Evolutionary conservation across 92 coral and sea anemone genomes (phyloP).

Genomic region (Porites cylindrica): DNA sequence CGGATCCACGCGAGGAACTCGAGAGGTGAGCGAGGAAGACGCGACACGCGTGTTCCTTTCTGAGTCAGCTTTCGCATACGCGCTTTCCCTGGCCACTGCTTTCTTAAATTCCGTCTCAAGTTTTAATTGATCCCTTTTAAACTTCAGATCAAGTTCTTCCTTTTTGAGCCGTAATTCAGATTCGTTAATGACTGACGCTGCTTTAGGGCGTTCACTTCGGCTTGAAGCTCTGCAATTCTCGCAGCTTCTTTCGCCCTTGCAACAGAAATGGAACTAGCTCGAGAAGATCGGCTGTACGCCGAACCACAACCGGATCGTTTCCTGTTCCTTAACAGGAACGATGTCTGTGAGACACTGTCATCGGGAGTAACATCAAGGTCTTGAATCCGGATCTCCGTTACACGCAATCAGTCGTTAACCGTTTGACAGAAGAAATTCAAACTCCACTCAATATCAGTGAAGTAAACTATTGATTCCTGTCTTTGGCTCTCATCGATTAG

Average conservation of each 20-base stretch:
- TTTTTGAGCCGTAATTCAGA: too few relatives aligned
- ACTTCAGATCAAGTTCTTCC: not conserved
- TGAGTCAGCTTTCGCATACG: conserved; percentile 13
- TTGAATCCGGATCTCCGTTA: not conserved
- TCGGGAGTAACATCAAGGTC: not conserved
- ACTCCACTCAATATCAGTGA: too few relatives aligned
- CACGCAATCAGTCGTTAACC: too few relatives aligned
- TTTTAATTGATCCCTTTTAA: not conserved
- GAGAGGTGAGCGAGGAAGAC: not conserved
- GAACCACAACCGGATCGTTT: not conserved
- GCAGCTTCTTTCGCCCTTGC: not conserved
- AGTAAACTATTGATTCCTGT: too few relatives aligned
- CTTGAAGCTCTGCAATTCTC: not conserved
- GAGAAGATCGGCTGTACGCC: not conserved
- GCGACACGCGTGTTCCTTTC: not conserved
- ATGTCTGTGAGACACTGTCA: not conserved
- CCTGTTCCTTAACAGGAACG: too few relatives aligned
- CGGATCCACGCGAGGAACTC: not conserved
- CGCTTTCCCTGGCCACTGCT: conserved; percentile 18
- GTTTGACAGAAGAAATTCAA: too few relatives aligned
- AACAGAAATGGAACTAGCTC: not conserved
- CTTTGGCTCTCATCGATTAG: not conserved
- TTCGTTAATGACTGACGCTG: conserved; percentile 2
- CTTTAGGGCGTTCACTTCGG: not conserved
- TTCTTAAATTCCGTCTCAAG: conserved; percentile 4